Conservation (phyloP, 2,888 invertebrate genomes). For the Pharmacophagus antenor region DNA sequence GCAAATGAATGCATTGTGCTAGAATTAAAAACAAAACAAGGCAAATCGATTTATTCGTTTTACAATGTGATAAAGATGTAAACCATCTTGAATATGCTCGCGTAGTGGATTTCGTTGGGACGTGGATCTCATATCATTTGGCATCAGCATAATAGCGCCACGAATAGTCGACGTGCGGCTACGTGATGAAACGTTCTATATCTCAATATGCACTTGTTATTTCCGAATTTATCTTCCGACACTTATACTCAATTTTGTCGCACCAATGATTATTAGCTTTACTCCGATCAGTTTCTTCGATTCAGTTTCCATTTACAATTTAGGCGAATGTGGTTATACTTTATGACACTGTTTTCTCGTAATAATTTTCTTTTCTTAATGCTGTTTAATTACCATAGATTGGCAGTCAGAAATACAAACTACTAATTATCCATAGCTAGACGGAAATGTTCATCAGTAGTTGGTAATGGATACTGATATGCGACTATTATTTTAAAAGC, state of each 20-base stretch:
- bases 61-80: conserved; percentile 38
- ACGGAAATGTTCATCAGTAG: too few relatives aligned
- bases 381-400: too few relatives aligned
- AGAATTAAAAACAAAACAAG: too few relatives aligned
- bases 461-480: too few relatives aligned
- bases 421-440: too few relatives aligned
- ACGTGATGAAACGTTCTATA: conserved; percentile 58
- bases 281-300: background rate
- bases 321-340: background rate
- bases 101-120: conserved; percentile 40
- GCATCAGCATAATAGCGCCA: conserved; percentile 63
- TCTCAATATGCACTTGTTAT: conserved; percentile 47
- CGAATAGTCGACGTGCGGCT: conserved; percentile 52
- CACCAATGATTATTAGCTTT: background rate
- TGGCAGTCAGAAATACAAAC: too few relatives aligned
- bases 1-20: too few relatives aligned
- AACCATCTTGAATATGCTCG: conserved; percentile 32
- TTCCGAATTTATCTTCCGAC: conserved; percentile 8
- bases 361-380: too few relatives aligned
- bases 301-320: too few relatives aligned
- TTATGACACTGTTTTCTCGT: background rate
- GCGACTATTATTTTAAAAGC: too few relatives aligned
- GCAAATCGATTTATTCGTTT: conserved; percentile 33
- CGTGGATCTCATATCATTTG: conserved; percentile 45
- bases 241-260: conserved; percentile 10